Evolutionary conservation across 1,140 invertebrate species (phyloP).

Genomic region (Brachionus manjavacas): DNA sequence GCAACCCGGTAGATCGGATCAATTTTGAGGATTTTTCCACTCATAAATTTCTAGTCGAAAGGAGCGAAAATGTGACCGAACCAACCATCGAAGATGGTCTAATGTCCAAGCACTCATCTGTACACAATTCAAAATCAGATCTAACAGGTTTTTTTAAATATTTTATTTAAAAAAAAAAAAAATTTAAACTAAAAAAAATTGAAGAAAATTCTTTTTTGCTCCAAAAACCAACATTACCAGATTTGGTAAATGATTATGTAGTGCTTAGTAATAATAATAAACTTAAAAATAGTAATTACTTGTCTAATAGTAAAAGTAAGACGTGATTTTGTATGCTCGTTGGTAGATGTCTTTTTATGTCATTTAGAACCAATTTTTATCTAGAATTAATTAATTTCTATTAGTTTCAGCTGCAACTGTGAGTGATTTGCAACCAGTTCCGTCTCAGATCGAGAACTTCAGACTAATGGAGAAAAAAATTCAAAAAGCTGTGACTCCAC

Average conservation of each 20-base stretch:
- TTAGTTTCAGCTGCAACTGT: background rate
- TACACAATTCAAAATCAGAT: background rate
- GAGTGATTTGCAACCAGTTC: background rate
- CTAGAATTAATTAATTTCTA: background rate
- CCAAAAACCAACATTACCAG: background rate
- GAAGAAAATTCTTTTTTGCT: background rate
- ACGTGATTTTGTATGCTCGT: background rate
- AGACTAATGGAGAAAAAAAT: slow-evolving; percentile 27
- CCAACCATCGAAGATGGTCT: background rate
- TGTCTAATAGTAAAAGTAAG: background rate
- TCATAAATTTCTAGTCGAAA: slow-evolving; percentile 10
- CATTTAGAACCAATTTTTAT: background rate
- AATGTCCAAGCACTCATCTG: background rate
- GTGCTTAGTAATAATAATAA: background rate
- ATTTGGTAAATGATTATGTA: slow-evolving; percentile 12
- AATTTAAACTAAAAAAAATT: background rate
- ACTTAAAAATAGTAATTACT: background rate
- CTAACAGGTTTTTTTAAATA: background rate
- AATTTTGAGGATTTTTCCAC: slow-evolving; percentile 41
- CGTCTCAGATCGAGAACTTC: slow-evolving; percentile 17
- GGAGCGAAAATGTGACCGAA: background rate
- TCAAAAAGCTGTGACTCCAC: background rate
- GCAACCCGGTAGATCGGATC: slow-evolving; percentile 32
- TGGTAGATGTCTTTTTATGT: background rate
- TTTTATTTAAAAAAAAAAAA: background rate